phyloP scores from a whole-genome alignment of 2,888 invertebrate species.

The Bruchidius siliquastri region DNA sequence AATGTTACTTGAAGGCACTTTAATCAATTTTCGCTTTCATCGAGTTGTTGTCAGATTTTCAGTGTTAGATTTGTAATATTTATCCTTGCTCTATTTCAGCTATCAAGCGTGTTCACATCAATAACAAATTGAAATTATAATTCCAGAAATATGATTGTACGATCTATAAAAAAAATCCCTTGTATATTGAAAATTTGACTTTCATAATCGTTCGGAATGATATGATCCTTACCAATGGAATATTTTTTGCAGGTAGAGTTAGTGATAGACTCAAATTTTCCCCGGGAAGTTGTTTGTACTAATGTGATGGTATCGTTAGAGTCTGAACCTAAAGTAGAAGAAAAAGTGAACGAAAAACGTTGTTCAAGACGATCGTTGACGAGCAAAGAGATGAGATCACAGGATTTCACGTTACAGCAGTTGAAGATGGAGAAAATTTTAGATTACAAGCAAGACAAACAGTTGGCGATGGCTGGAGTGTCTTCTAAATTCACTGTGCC shows the following conservation, averaged over 20 bases:
- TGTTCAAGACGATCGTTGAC: constrained; percentile 50
- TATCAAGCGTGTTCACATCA: no score
- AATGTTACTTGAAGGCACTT: no score
- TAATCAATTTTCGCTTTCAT: no score
- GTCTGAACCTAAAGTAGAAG: constrained; percentile 28
- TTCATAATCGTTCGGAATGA: no score
- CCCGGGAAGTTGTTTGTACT: constrained; percentile 62
- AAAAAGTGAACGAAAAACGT: constrained; percentile 30
- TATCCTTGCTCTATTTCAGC: no score
- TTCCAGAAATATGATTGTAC: no score
- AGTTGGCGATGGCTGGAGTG: constrained; percentile 69
- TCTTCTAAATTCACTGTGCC: constrained; percentile 59
- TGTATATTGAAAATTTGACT: no score
- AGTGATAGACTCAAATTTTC: constrained; percentile 56
- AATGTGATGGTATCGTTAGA: constrained; percentile 57
- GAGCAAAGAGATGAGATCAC: constrained; percentile 57
- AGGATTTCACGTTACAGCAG: constrained; percentile 56
- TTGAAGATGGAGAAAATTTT: constrained; percentile 65
- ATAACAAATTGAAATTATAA: no score
- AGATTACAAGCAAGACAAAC: constrained; percentile 78
- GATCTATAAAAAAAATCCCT: no score
- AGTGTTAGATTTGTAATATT: no score
- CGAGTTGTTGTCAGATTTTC: no score
- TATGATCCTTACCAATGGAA: no score
- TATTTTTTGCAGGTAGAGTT: constrained; percentile 45